Evolutionary conservation across 2,888 invertebrate genomes (phyloP).

Genomic region (Sarcophaga rosellei): DNA sequence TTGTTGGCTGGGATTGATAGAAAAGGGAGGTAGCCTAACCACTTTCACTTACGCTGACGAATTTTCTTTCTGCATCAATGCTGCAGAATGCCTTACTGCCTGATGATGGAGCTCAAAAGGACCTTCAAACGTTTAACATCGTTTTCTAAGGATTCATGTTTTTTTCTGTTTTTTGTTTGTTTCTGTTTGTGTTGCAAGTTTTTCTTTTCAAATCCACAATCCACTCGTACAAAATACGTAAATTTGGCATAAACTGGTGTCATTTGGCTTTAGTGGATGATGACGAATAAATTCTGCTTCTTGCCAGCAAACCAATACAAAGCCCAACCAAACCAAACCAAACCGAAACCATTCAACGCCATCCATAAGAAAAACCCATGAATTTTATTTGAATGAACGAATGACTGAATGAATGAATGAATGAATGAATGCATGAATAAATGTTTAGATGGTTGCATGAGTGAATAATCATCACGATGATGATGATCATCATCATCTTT

Average conservation of each 20-base stretch:
- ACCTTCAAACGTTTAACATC: neutral
- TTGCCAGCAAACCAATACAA: neutral
- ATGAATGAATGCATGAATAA: constrained; percentile 4
- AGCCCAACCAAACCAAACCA: too few relatives aligned
- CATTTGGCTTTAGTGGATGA: neutral
- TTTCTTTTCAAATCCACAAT: neutral
- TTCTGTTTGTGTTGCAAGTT: neutral
- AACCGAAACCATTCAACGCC: neutral
- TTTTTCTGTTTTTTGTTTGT: neutral
- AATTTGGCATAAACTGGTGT: neutral
- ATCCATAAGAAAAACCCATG: neutral
- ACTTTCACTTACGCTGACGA: neutral
- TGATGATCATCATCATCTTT: neutral
- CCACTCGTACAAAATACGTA: neutral
- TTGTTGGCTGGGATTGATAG: too few relatives aligned
- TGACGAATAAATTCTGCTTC: neutral
- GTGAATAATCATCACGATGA: neutral
- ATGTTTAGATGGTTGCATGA: neutral
- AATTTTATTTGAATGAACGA: neutral
- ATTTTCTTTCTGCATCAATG: neutral
- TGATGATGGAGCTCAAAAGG: neutral
- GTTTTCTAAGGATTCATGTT: too few relatives aligned
- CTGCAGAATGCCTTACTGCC: neutral
- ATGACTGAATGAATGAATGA: constrained; percentile 1
- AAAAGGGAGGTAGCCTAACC: neutral